Evolutionary conservation across 1,140 invertebrate genomes (phyloP).

Genomic region (Cherax quadricarinatus): DNA sequence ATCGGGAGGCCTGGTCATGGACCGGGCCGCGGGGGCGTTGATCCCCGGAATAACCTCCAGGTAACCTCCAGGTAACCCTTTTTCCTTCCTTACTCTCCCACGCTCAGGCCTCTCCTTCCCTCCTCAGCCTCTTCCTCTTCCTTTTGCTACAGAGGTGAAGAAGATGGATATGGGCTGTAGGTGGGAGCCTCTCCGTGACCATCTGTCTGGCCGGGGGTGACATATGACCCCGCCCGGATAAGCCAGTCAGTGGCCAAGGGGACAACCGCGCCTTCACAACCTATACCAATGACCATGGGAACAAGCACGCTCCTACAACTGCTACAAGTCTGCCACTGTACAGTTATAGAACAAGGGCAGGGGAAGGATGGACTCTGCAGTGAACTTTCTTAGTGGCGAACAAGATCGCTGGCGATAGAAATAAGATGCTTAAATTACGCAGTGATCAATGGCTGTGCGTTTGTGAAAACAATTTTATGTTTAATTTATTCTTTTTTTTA

Average conservation of each 20-base stretch:
- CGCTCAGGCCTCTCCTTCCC: background rate
- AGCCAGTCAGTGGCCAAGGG: conserved; percentile 11
- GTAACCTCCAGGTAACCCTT: too few species aligned
- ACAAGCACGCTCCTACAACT: background rate
- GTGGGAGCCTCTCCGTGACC: background rate
- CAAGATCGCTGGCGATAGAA: background rate
- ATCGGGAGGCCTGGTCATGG: too few species aligned
- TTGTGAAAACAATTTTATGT: too few species aligned
- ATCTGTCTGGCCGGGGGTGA: background rate
- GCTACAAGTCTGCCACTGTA: background rate
- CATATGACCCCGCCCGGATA: background rate
- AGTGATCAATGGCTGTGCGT: too few species aligned
- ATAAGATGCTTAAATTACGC: background rate
- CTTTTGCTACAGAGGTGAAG: background rate
- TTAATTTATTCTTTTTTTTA: too few species aligned
- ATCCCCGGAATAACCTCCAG: too few species aligned
- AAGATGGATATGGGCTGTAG: background rate
- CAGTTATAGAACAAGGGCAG: background rate
- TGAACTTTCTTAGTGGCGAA: background rate
- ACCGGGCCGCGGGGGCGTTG: too few species aligned
- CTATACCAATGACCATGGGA: too few species aligned
- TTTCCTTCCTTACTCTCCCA: background rate
- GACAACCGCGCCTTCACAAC: background rate
- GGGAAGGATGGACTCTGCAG: too few species aligned
- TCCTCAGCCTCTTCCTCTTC: background rate